Base-by-base conservation (phyloP, 2,113 vertebrate genomes). In the Chrysemys picta region DNA sequence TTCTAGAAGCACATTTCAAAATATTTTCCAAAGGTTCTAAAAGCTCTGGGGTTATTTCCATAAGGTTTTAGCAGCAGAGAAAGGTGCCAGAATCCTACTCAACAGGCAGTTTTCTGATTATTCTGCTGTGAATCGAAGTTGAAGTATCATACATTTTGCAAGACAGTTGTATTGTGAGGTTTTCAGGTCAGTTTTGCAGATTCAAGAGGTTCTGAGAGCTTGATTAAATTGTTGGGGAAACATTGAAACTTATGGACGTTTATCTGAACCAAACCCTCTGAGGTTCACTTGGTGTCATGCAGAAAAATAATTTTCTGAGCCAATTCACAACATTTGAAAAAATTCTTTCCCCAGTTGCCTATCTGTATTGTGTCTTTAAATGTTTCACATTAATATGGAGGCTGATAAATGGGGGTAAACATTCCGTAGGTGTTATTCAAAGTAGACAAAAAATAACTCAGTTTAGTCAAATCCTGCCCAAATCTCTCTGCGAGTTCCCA, bases 281-380 rank as follows among this genome's bases (percentile, higher is more conserved):
- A 72, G 65, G 19, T 72, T 72, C 65, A 72, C n/a, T 62, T 72
- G 38, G 38, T 9, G 4, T 38, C n/a, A 19, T 6, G 29, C 0
- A 1, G n/a, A 52, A 62, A 10, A 45, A 38, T 80, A n/a, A 16
- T 24, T n/a, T 31, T 45, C 25, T 56, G 86, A 89, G 22, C 19
- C 29, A n/a, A 13, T 38, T 52, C 1, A 2, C 13, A 45, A 1
- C 25, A 17, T 22, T 1, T 84, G 35, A 24, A 92, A 76, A 13
- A 0, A 0, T 54, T 42, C 25, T 85, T 83, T 91, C 17, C 78
- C 59, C 9, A n/a, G 81, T 0, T 78, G 0, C 35, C 56, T 10
- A 10, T 47, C 82, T 65, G 59, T 38, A 17, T 50, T 2, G 7
- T 45, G 8, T 1, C 6, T 2, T 29, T 27, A 72, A 56, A 35